Evolutionary conservation across 2,797 vertebrate species (phyloP).

Genomic region (Emydoidea blandingii): DNA sequence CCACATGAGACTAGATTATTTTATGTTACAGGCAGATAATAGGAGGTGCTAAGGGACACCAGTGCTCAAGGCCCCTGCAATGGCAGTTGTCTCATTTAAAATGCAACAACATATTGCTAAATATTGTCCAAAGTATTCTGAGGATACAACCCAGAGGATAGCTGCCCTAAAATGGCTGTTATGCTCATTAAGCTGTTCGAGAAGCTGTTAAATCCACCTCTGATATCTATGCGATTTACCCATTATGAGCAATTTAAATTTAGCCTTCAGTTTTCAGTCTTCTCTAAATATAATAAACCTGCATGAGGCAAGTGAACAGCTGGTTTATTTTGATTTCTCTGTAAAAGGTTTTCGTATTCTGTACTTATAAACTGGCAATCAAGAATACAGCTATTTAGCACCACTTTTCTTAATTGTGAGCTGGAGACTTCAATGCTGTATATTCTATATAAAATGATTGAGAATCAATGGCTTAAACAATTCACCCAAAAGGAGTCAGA

Average conservation of each 20-base stretch:
- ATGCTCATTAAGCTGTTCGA: background rate
- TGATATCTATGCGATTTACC: background rate
- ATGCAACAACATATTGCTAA: background rate
- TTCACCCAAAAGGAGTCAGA: background rate
- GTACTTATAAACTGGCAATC: background rate
- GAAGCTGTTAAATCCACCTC: background rate
- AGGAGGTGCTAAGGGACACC: too few relatives aligned
- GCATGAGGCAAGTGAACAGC: background rate
- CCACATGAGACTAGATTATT: too few relatives aligned
- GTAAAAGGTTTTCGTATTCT: background rate
- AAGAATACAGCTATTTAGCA: background rate
- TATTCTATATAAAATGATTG: background rate
- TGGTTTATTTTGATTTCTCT: background rate
- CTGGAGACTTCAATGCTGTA: background rate
- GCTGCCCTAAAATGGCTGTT: background rate
- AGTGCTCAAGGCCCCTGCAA: too few relatives aligned
- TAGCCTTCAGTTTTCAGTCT: background rate
- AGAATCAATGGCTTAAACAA: background rate
- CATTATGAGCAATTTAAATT: background rate
- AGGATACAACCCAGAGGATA: background rate
- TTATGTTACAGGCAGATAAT: too few relatives aligned
- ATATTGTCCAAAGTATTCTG: background rate
- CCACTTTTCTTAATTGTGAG: background rate
- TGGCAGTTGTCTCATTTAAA: background rate
- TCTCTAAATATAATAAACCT: background rate